Percentiles rank a stretch among this genome's conserved stretches.
Evolutionary conservation across 1,140 invertebrate genomes (phyloP).

Genomic region (Lasioglossum baleicum): DNA sequence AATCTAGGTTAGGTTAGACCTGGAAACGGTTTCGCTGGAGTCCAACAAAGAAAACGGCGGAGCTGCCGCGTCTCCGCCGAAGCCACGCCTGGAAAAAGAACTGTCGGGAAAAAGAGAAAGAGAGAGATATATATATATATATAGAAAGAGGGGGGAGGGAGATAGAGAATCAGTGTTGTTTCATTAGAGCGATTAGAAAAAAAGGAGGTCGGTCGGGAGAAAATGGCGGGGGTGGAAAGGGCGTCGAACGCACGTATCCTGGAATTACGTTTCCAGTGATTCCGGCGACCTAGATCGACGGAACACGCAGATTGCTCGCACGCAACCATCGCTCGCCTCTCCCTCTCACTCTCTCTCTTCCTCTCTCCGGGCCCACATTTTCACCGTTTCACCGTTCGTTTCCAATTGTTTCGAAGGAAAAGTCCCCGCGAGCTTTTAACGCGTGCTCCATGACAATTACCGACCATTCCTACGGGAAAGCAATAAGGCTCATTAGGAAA

Average conservation of each 20-base stretch:
- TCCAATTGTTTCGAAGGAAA: constrained; percentile 2
- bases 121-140: too few species aligned
- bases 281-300: constrained; percentile 33
- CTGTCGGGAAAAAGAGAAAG: too few species aligned
- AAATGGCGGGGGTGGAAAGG: constrained; percentile 15
- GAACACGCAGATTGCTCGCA: constrained; percentile 38
- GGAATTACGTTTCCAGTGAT: constrained; percentile 38
- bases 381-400: constrained; percentile 21
- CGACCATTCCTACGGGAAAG: neutral
- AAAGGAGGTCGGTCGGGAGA: constrained; percentile 18
- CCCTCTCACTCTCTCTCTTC: too few species aligned
- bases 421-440: neutral
- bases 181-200: neutral
- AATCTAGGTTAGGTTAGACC: neutral
- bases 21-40: neutral
- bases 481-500: neutral
- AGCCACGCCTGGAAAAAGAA: neutral
- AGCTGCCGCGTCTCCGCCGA: neutral
- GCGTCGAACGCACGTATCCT: constrained; percentile 39
- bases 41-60: neutral
- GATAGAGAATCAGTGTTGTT: neutral
- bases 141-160: too few species aligned
- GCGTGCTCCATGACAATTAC: constrained; percentile 5
- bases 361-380: constrained; percentile 19
- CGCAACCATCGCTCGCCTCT: constrained; percentile 16